These are phyloP conservation scores for Zoanthus sansibaricus DNA, from an alignment of 92 coral and sea anemone genomes.

Conservation along the genomic window DNA sequence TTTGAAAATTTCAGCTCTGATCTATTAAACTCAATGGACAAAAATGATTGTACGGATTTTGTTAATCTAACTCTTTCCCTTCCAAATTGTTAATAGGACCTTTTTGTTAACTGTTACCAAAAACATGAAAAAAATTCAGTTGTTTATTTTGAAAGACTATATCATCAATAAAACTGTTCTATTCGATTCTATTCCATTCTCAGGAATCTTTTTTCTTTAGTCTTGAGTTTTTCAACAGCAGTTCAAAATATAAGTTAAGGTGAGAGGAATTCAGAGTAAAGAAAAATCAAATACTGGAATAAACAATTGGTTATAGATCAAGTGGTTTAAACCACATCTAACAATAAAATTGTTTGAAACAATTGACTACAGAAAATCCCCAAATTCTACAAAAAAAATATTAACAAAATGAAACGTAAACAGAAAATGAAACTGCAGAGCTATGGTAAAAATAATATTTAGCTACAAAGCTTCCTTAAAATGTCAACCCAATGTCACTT, in stretches of 20 bases:
- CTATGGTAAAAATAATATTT: neutral
- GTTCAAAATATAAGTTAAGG: neutral
- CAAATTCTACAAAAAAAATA: neutral
- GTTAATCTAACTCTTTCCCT: too few relatives aligned
- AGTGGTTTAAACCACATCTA: conserved; percentile 12
- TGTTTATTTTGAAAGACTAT: too few relatives aligned
- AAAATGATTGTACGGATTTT: too few relatives aligned
- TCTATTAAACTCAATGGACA: too few relatives aligned
- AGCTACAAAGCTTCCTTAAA: neutral
- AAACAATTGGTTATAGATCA: neutral
- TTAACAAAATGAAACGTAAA: neutral
- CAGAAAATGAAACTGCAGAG: neutral
- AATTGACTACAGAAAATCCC: neutral
- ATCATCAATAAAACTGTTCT: too few relatives aligned
- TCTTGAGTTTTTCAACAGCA: neutral
- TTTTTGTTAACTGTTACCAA: too few relatives aligned
- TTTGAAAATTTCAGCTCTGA: too few relatives aligned
- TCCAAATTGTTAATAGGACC: too few relatives aligned
- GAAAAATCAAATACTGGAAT: neutral
- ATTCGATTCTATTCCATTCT: too few relatives aligned
- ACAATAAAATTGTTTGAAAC: neutral
- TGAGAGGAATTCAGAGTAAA: neutral
- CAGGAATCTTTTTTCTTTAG: too few relatives aligned
- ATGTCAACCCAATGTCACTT: neutral
- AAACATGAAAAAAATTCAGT: too few relatives aligned